Evolutionary conservation across 2,888 invertebrate species (phyloP).

Genomic region (Acleris literana): DNA sequence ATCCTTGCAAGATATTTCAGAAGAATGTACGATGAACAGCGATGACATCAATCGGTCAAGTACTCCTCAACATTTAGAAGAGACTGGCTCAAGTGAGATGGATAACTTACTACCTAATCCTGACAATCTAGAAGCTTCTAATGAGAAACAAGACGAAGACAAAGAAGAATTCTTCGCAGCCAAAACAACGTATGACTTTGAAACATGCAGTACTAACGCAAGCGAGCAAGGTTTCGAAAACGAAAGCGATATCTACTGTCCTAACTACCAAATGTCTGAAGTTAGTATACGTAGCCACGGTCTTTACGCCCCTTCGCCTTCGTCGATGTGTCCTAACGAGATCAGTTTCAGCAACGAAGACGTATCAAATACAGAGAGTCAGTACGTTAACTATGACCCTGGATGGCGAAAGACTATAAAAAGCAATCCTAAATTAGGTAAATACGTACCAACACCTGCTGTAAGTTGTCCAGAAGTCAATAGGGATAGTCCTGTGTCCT

Average conservation of each 20-base stretch:
- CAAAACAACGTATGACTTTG: conserved; percentile 74
- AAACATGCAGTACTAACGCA: conserved; percentile 75
- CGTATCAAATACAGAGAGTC: conserved; percentile 77
- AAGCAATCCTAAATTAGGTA: conserved; percentile 69
- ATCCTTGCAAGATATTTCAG: conserved; percentile 75
- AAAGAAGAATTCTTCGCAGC: conserved; percentile 74
- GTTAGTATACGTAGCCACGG: conserved; percentile 86
- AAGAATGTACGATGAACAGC: conserved; percentile 76
- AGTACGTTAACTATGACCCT: conserved; percentile 83
- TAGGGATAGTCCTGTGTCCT: conserved; percentile 73
- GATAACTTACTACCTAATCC: conserved; percentile 64
- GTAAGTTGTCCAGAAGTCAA: conserved; percentile 77
- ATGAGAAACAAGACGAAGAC: conserved; percentile 67
- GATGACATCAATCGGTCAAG: conserved; percentile 68
- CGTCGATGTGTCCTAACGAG: conserved; percentile 79
- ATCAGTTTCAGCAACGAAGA: conserved; percentile 79
- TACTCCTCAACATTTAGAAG: conserved; percentile 60
- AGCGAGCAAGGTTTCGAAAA: conserved; percentile 80
- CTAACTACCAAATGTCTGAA: conserved; percentile 85
- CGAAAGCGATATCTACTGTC: conserved; percentile 85
- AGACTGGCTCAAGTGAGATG: conserved; percentile 55
- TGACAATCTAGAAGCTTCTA: conserved; percentile 54
- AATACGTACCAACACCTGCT: conserved; percentile 73
- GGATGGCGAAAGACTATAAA: conserved; percentile 78
- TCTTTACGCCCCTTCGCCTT: conserved; percentile 84